Percentiles rank a stretch among this genome's conserved stretches.
phyloP scores from a whole-genome alignment of 2,797 vertebrate genomes.

The Sphenodon punctatus region DNA sequence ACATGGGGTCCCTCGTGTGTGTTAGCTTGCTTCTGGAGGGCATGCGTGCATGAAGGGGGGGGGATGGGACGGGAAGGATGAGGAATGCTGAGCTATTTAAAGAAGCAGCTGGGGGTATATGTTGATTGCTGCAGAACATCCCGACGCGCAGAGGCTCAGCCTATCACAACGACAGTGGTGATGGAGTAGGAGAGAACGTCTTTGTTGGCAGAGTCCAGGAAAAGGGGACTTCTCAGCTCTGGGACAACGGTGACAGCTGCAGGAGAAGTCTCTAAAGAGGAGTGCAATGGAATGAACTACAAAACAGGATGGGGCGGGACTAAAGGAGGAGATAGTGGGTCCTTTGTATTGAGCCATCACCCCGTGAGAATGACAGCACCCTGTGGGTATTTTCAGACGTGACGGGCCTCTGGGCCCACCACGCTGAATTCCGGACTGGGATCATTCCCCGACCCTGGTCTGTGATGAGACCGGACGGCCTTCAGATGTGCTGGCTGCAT shows the following conservation, averaged over 20 bases:
- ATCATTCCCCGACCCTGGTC: too few species aligned
- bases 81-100: background rate
- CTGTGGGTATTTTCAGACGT: too few species aligned
- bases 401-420: too few species aligned
- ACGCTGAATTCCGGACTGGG: too few species aligned
- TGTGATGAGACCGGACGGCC: too few species aligned
- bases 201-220: too few species aligned
- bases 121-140: background rate
- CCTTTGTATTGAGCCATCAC: background rate
- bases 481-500: too few species aligned
- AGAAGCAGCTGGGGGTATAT: background rate
- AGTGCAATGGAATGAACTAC: background rate
- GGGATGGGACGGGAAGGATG: too few species aligned
- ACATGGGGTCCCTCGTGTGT: background rate
- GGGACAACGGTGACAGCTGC: background rate
- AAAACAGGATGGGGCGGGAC: background rate
- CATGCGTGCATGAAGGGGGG: background rate
- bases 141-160: background rate
- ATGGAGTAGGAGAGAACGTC: too few species aligned
- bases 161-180: background rate
- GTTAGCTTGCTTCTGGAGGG: background rate
- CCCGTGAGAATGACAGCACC: background rate
- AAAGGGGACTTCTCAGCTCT: background rate
- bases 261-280: background rate
- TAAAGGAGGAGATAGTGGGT: background rate